Conservation (phyloP, 1,140 invertebrate genomes). For the Eulimnadia texana region DNA sequence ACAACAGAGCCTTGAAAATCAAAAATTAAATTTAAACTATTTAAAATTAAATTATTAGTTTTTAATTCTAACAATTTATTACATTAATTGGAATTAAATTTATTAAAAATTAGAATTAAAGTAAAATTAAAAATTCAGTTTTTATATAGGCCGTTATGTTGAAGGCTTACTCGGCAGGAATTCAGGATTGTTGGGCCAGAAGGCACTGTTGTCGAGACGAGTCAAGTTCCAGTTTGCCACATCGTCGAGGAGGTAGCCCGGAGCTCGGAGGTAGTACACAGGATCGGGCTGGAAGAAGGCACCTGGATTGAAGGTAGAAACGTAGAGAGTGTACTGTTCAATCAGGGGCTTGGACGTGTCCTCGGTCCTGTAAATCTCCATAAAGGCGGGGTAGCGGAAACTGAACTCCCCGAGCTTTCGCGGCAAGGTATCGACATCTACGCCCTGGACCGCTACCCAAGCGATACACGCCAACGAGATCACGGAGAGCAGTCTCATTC, state of each 20-base stretch:
- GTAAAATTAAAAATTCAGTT: neutral
- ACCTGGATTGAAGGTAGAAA: conserved; percentile 23
- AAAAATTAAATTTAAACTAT: neutral
- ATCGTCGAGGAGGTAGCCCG: conserved; percentile 21
- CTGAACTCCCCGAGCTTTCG: neutral
- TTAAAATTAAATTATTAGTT: neutral
- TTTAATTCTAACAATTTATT: neutral
- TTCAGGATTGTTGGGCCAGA: conserved; percentile 26
- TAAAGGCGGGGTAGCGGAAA: neutral
- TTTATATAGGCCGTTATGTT: neutral
- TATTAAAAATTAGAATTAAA: conserved; percentile 5
- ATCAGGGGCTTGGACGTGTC: conserved; percentile 3
- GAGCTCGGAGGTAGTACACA: conserved; percentile 22
- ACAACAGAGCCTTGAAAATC: conserved; percentile 17
- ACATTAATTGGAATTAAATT: neutral
- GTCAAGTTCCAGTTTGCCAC: conserved; percentile 22
- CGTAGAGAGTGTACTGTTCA: conserved; percentile 23
- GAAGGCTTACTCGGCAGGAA: conserved; percentile 22
- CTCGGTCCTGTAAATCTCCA: neutral
- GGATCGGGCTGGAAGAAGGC: conserved; percentile 16
- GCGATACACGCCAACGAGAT: neutral
- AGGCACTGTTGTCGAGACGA: conserved; percentile 22
- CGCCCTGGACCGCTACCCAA: neutral
- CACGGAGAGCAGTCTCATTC: neutral
- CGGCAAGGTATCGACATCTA: neutral